Conservation (phyloP, 1,140 invertebrate species). For the Drosophila insularis region DNA sequence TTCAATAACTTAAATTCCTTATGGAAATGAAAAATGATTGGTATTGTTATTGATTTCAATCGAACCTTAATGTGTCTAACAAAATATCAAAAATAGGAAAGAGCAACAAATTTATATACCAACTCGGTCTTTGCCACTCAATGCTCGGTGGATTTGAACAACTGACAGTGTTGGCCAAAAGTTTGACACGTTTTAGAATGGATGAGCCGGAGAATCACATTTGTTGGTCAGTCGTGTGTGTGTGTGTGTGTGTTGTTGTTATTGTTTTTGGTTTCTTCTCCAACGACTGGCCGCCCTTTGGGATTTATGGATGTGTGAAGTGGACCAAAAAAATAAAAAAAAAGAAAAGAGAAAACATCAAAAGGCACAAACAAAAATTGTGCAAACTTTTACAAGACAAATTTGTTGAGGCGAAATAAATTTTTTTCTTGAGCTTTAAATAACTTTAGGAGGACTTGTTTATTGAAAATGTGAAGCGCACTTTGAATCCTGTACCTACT, state of each 20-base stretch:
- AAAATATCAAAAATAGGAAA: not conserved
- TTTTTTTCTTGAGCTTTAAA: constrained; percentile 6
- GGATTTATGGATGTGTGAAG: constrained; percentile 22
- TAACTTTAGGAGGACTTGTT: not conserved
- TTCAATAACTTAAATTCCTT: constrained; percentile 10
- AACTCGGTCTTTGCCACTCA: not conserved
- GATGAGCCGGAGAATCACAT: constrained; percentile 12
- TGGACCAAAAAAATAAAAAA: not conserved
- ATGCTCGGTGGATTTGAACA: constrained; percentile 37
- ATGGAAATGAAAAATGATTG: constrained; percentile 5
- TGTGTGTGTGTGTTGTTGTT: not conserved
- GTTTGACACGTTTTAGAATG: constrained; percentile 34
- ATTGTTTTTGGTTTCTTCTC: not conserved
- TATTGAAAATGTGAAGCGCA: not conserved
- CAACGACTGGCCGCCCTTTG: constrained; percentile 3
- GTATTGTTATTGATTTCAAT: not conserved
- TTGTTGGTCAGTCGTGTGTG: not conserved
- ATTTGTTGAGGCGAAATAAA: not conserved
- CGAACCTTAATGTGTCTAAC: not conserved
- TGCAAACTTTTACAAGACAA: constrained; percentile 11
- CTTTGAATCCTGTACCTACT: too few species aligned
- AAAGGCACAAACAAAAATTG: constrained; percentile 2
- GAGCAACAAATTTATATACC: not conserved
- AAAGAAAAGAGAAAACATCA: not conserved
- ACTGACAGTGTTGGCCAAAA: constrained; percentile 39